Evolutionary conservation across 1,140 invertebrate species (phyloP).

Genomic region (Sinella curviseta): DNA sequence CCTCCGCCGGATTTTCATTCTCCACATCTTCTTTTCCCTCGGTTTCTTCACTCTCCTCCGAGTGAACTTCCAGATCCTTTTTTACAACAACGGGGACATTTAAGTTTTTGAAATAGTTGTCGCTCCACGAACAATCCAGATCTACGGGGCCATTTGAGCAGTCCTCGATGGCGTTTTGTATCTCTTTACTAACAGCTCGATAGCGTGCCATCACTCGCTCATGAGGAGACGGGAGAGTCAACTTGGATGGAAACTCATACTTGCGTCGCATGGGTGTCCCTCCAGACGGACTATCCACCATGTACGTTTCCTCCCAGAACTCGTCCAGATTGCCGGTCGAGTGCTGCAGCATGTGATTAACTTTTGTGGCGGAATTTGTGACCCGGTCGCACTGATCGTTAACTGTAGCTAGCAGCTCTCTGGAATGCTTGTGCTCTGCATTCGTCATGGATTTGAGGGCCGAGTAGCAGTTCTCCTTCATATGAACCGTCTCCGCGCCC

Average conservation of each 20-base stretch:
- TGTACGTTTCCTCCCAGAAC: constrained; percentile 43
- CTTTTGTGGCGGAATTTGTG: neutral
- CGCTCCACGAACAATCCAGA: neutral
- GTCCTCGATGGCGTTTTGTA: neutral
- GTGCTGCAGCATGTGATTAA: neutral
- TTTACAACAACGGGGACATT: too few species aligned
- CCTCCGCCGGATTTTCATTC: too few species aligned
- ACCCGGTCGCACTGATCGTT: neutral
- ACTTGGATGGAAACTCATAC: constrained; percentile 63
- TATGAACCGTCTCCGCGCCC: too few species aligned
- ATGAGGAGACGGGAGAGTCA: constrained; percentile 68
- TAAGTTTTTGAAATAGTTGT: neutral
- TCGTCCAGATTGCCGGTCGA: constrained; percentile 33
- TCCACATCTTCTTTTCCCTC: too few species aligned
- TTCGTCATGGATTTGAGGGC: neutral
- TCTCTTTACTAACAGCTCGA: constrained; percentile 47
- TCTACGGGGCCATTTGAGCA: neutral
- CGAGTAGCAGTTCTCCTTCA: neutral
- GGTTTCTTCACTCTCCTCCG: too few species aligned
- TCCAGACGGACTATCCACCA: constrained; percentile 39
- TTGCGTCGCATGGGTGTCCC: constrained; percentile 64
- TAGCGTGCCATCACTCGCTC: constrained; percentile 65
- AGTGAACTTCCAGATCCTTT: too few species aligned
- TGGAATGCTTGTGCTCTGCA: neutral
- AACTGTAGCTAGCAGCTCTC: neutral